Conservation (phyloP, 2,888 invertebrate genomes). For the Lathronympha strigana region DNA sequence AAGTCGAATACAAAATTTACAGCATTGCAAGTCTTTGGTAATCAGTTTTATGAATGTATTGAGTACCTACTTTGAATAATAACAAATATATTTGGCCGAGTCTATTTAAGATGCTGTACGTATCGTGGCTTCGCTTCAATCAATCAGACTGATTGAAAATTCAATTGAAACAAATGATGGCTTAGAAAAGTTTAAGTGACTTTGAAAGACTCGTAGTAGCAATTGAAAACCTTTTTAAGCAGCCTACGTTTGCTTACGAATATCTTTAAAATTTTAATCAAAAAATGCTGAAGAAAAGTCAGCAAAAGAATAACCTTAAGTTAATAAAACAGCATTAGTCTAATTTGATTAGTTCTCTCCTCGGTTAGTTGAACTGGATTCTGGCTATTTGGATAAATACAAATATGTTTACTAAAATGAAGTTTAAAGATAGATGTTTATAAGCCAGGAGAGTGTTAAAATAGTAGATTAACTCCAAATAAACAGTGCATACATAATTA, state of each 20-base stretch:
- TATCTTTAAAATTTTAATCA: neutral
- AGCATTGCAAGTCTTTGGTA: neutral
- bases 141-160: conserved; percentile 80
- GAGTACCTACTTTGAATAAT: conserved; percentile 72
- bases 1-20: neutral
- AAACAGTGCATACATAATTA: no score
- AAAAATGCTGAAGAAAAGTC: no score
- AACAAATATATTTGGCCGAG: conserved; percentile 66
- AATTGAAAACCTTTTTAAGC: neutral
- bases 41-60: conserved; percentile 52
- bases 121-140: conserved; percentile 71
- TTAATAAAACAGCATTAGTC: no score
- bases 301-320: no score
- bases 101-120: conserved; percentile 78
- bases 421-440: no score
- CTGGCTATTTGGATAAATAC: no score
- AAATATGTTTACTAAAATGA: no score
- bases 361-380: no score
- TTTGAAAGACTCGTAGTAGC: conserved; percentile 48
- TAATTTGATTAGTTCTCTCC: no score
- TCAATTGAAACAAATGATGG: conserved; percentile 76
- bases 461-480: no score
- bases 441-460: no score
- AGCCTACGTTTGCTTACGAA: neutral
- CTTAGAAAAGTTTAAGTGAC: conserved; percentile 76